A percentile compares a stretch with the other conserved stretches of the same genome.
These are phyloP conservation scores for western clawed frog (Xenopus tropicalis) DNA, from an alignment of 2,113 vertebrate species.

Conservation along the genomic window DNA sequence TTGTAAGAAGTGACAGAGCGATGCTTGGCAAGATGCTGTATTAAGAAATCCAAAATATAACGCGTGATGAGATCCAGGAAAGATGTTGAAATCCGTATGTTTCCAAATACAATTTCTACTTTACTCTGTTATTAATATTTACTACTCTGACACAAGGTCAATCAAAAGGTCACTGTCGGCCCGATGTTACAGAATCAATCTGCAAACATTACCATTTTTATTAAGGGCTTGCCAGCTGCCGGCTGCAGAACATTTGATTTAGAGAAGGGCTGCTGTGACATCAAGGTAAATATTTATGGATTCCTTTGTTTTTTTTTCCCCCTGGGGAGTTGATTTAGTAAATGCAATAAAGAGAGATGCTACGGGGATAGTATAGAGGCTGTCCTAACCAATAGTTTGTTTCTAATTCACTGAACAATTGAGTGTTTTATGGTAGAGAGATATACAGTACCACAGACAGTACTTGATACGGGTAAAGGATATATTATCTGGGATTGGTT, in stretches of 20 bases:
- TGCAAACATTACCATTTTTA: slow-evolving; percentile 56
- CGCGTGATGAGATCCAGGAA: neutral
- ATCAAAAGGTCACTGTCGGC: neutral
- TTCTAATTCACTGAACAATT: too few relatives aligned
- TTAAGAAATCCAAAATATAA: neutral
- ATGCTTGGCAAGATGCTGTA: neutral
- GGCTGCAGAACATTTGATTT: slow-evolving; percentile 54
- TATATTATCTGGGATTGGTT: too few relatives aligned
- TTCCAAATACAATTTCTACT: slow-evolving; percentile 13
- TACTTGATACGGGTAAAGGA: too few relatives aligned
- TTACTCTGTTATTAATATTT: neutral
- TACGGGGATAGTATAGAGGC: neutral
- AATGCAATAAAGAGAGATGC: slow-evolving; percentile 17
- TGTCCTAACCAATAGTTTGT: neutral
- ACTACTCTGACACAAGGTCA: slow-evolving; percentile 24
- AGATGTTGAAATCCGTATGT: neutral
- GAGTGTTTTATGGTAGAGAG: too few relatives aligned
- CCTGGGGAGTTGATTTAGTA: neutral
- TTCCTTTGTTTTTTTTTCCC: slow-evolving; percentile 20
- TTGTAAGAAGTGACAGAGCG: neutral
- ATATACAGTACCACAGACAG: too few relatives aligned
- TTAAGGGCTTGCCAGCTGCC: slow-evolving; percentile 52
- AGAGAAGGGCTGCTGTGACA: slow-evolving; percentile 10
- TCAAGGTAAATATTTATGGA: slow-evolving; percentile 34
- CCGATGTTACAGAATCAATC: slow-evolving; percentile 48